Base-by-base conservation (phyloP, 2,797 vertebrate genomes). In the Epinephelus awoara region DNA sequence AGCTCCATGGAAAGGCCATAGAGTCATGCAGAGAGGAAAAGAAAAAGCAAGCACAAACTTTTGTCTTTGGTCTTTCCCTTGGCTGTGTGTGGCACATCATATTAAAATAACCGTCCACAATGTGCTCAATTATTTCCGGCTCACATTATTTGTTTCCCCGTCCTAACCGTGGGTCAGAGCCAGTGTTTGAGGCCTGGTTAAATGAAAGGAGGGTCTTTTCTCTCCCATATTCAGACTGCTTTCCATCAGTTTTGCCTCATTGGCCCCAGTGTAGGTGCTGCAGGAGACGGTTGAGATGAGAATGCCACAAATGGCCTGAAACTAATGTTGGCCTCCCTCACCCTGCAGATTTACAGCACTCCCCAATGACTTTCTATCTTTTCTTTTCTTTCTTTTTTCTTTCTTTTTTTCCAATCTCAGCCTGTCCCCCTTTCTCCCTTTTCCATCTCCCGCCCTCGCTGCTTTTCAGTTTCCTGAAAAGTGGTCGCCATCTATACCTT, bases 241-340 rank as follows among this genome's bases (percentile, higher is more conserved):
- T 92, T 91, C 88, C 85, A 89, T 94, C 89, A 85, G 89, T 87
- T 84, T 72, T 88, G 93, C 85, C 89, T 92, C 92, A 93, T 91
- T 92, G 85, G 87, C 62, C 72, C 40, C 77, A 70, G 88, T 83
- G 85, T 91, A 85, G 85, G 88, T 88, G 91, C 90, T 88, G 88
- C 85, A 85, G 85, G 85, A 86, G 88, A 89, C 56, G 74, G 82
- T 80, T 73, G 80, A 92, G 91, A 93, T 92, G 92, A 91, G 88
- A 93, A 91, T 89, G 88, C 86, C 90, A 86, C 91, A 93, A 94
- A 94, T 94, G 93, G 89, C 83, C 89, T 93, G 92, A 93, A 91
- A 93, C 92, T 92, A 94, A 93, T 92, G 92, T 91, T 87, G 90
- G 85, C 87, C 92, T 90, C 83, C 61, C 82, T 91, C 90, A 88